These are phyloP conservation scores for Orchesellides sinensis DNA, from an alignment of 2,888 invertebrate species.

Conservation along the genomic window DNA sequence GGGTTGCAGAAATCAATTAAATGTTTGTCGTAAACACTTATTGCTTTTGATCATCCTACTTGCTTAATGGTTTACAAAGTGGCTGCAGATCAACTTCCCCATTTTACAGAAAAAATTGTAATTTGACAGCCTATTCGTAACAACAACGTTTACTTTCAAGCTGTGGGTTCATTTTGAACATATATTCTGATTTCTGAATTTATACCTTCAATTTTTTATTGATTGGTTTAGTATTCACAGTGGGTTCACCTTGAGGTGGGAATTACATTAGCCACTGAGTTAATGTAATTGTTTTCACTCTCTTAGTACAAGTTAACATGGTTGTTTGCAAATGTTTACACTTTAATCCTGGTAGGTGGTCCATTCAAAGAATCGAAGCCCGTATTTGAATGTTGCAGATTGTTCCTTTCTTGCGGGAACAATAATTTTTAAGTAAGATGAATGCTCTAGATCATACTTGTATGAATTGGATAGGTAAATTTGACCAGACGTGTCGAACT, in stretches of 20 bases:
- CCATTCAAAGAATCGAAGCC: too few species aligned
- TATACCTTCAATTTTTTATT: background rate
- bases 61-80: background rate
- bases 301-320: constrained; percentile 33
- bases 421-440: background rate
- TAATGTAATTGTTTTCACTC: constrained; percentile 48
- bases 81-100: background rate
- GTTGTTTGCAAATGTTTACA: constrained; percentile 51
- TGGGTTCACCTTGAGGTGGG: constrained; percentile 14
- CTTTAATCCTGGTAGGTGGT: constrained; percentile 50
- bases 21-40: constrained; percentile 59
- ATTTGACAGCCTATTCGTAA: background rate
- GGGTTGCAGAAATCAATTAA: constrained; percentile 61
- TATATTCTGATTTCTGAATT: background rate
- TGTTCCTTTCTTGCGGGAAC: background rate
- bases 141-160: background rate
- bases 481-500: too few species aligned
- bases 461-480: background rate
- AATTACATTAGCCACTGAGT: constrained; percentile 55
- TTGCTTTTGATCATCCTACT: constrained; percentile 16
- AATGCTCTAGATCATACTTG: background rate
- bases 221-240: constrained; percentile 44
- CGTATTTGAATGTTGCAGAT: background rate
- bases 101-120: too few species aligned
- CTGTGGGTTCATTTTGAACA: background rate